Percentiles rank a stretch among this genome's conserved stretches.
Conservation (phyloP, 2,113 vertebrate species). For the Rhinolophus sinicus region DNA sequence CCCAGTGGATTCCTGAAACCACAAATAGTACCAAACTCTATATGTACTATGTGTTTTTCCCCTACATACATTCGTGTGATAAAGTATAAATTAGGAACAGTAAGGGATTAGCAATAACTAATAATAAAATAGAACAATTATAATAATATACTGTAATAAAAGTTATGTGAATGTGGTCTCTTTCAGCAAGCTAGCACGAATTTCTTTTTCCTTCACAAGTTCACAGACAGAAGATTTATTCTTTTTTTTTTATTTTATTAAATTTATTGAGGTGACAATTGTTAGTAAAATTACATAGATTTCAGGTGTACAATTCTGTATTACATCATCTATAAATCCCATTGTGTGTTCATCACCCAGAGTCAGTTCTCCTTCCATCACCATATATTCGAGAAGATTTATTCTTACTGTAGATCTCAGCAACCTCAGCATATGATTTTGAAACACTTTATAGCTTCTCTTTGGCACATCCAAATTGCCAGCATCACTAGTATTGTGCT, state of each 20-base stretch:
- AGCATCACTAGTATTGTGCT: not conserved
- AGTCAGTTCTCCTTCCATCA: too few relatives aligned
- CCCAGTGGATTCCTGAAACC: not conserved
- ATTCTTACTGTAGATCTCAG: not conserved
- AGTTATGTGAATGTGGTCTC: not conserved
- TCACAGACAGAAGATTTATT: not conserved
- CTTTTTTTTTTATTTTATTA: too few relatives aligned
- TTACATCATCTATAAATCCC: too few relatives aligned
- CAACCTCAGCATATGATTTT: not conserved
- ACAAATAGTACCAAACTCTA: not conserved
- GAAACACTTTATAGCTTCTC: not conserved
- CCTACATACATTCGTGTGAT: too few relatives aligned
- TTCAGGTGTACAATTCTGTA: too few relatives aligned
- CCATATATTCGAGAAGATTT: too few relatives aligned
- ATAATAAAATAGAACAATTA: not conserved
- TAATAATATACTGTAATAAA: not conserved
- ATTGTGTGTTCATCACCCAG: too few relatives aligned
- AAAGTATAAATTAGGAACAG: not conserved
- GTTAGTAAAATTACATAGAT: too few relatives aligned
- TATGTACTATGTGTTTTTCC: not conserved
- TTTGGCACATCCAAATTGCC: not conserved
- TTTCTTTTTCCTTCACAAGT: not conserved
- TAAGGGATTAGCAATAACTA: not conserved
- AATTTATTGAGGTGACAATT: too few relatives aligned
- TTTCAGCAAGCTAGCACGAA: not conserved